A percentile compares a stretch with the other conserved stretches of the same genome.
Conservation (phyloP, 2,113 vertebrate genomes). For the Casuarius casuarius region DNA sequence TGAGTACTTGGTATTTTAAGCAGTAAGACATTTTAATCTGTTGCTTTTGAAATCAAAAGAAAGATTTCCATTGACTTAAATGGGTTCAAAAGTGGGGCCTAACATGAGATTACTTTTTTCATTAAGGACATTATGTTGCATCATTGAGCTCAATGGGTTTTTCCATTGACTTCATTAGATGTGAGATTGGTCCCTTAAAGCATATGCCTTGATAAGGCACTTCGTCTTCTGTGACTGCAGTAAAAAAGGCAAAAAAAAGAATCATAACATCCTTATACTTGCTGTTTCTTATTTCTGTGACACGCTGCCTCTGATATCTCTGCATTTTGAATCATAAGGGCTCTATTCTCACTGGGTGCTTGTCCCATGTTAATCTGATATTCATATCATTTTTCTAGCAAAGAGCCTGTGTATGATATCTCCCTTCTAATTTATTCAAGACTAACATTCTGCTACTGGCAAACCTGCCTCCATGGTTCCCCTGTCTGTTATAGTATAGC, state of each 20-base stretch:
- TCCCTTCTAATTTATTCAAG: conserved; percentile 70
- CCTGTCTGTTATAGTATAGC: conserved; percentile 38
- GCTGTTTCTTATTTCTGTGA: conserved; percentile 34
- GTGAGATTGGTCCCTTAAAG: conserved; percentile 39
- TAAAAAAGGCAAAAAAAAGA: not conserved
- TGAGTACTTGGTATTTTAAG: not conserved
- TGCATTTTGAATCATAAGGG: conserved; percentile 63
- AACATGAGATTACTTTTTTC: conserved; percentile 53
- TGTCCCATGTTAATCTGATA: conserved; percentile 65
- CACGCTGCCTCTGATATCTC: conserved; percentile 44
- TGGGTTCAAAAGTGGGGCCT: conserved; percentile 41
- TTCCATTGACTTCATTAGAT: conserved; percentile 39
- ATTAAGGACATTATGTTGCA: conserved; percentile 42
- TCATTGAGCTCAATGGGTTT: conserved; percentile 41
- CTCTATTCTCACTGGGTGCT: conserved; percentile 53
- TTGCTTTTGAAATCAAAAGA: conserved; percentile 27
- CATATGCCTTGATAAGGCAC: conserved; percentile 3
- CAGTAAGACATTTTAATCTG: not conserved
- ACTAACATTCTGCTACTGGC: conserved; percentile 68
- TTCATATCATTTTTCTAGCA: conserved; percentile 60
- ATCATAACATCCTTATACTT: not conserved
- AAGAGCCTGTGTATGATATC: conserved; percentile 48
- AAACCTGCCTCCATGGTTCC: conserved; percentile 53
- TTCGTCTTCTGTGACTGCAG: conserved; percentile 14
- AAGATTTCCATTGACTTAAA: conserved; percentile 38